Percentiles rank a stretch among this genome's conserved stretches.
These are phyloP conservation scores for Lithodes maja DNA, from an alignment of 2,888 invertebrate species.

Conservation along the genomic window DNA sequence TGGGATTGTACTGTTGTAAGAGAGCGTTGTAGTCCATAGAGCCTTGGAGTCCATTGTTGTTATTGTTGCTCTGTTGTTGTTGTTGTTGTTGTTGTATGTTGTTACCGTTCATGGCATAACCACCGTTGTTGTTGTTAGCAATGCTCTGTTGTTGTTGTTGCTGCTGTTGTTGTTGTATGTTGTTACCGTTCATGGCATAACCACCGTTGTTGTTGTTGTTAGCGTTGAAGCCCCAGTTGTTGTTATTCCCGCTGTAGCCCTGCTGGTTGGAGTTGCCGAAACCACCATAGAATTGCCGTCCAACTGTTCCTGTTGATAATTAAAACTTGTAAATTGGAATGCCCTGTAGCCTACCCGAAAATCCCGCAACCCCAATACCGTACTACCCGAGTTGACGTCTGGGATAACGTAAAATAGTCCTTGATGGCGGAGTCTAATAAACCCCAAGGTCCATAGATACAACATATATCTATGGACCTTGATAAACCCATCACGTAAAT, in stretches of 20 bases:
- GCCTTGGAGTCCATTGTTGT: slow-evolving; percentile 8
- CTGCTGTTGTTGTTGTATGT: slow-evolving; percentile 16
- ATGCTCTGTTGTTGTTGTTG: background rate
- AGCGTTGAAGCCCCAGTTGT: background rate
- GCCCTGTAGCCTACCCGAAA: too few species aligned
- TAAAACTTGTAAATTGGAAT: too few species aligned
- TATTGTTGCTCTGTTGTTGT: background rate
- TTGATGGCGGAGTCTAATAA: too few species aligned
- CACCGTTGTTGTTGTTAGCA: slow-evolving; percentile 16
- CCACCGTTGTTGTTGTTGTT: slow-evolving; percentile 20
- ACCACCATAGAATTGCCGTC: slow-evolving; percentile 1
- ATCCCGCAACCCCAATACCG: too few species aligned
- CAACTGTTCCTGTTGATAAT: background rate
- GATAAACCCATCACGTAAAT: too few species aligned
- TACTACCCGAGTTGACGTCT: too few species aligned
- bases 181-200: slow-evolving; percentile 10
- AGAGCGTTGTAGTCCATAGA: slow-evolving; percentile 28
- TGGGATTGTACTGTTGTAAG: slow-evolving; percentile 18
- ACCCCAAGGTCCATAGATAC: too few species aligned
- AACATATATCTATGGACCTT: too few species aligned
- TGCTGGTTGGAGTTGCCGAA: background rate
- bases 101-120: slow-evolving; percentile 5
- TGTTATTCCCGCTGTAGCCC: background rate
- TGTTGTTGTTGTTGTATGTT: slow-evolving; percentile 16
- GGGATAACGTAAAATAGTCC: too few species aligned